These are phyloP conservation scores for Arctocebus calabarensis DNA, from an alignment of 2,797 vertebrate genomes.

Conservation along the genomic window DNA sequence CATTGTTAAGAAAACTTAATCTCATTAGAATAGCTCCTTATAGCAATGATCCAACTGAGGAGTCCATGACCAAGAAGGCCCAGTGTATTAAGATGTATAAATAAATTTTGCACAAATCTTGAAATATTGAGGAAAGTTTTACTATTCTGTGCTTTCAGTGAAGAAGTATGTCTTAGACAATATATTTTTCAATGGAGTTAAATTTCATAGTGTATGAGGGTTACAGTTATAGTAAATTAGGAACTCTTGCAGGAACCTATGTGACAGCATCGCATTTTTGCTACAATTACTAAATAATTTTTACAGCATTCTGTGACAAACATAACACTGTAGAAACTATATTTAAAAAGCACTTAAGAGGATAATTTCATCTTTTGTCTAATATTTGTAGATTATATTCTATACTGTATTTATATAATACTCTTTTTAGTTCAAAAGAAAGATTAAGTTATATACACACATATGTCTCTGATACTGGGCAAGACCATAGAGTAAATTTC, in stretches of 20 bases:
- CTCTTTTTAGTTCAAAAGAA: not conserved
- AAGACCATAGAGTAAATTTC: not conserved
- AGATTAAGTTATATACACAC: not conserved
- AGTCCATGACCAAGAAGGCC: not conserved
- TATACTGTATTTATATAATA: too few species aligned
- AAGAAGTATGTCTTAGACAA: not conserved
- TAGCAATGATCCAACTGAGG: not conserved
- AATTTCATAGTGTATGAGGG: not conserved
- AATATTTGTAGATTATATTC: not conserved
- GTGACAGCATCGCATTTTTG: not conserved
- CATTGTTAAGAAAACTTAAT: not conserved
- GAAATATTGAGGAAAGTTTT: not conserved
- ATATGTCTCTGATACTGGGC: not conserved
- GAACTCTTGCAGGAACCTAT: not conserved
- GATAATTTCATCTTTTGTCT: not conserved
- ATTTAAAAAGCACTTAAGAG: not conserved
- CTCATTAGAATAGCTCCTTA: not conserved
- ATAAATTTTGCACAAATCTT: not conserved
- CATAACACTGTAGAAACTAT: not conserved
- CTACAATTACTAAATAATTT: not conserved
- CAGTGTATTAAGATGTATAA: not conserved
- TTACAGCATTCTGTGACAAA: not conserved
- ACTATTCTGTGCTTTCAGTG: not conserved
- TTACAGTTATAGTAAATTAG: not conserved
- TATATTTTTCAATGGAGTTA: not conserved